Conservation (phyloP, 2,797 vertebrate genomes). For the Centroberyx gerrardi region DNA sequence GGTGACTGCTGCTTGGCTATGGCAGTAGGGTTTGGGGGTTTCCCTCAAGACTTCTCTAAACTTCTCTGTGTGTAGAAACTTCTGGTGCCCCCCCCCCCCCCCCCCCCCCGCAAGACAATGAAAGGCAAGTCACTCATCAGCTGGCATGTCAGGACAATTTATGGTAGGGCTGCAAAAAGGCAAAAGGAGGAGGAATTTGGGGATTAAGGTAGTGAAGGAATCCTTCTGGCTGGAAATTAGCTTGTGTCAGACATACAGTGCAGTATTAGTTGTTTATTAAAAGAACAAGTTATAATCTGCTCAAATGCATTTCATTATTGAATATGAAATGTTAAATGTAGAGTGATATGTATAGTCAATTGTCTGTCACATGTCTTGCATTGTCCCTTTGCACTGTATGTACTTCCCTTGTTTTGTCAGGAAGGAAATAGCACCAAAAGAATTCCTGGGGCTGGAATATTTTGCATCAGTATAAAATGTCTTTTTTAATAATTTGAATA, state of each 20-base stretch:
- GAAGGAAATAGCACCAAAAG: not conserved
- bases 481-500: not conserved
- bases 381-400: too few species aligned
- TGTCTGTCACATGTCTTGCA: too few species aligned
- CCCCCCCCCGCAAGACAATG: not conserved
- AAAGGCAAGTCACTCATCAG: slow-evolving; percentile 19
- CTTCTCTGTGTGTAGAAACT: slow-evolving; percentile 12
- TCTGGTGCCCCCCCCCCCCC: slow-evolving; percentile 9
- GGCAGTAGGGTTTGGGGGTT: not conserved
- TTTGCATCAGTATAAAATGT: not conserved
- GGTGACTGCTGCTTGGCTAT: not conserved
- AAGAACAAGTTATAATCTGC: not conserved
- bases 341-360: too few species aligned
- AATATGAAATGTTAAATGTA: not conserved
- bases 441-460: too few species aligned
- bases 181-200: slow-evolving; percentile 1
- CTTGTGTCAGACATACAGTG: not conserved
- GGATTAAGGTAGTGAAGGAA: slow-evolving; percentile 5
- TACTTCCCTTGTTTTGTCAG: too few species aligned
- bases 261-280: not conserved
- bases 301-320: not conserved
- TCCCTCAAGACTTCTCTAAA: not conserved
- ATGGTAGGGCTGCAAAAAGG: not conserved
- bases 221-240: slow-evolving; percentile 4
- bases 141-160: slow-evolving; percentile 42